These are phyloP conservation scores for Agriopis aurantiaria DNA, from an alignment of 2,888 invertebrate genomes.

Conservation along the genomic window DNA sequence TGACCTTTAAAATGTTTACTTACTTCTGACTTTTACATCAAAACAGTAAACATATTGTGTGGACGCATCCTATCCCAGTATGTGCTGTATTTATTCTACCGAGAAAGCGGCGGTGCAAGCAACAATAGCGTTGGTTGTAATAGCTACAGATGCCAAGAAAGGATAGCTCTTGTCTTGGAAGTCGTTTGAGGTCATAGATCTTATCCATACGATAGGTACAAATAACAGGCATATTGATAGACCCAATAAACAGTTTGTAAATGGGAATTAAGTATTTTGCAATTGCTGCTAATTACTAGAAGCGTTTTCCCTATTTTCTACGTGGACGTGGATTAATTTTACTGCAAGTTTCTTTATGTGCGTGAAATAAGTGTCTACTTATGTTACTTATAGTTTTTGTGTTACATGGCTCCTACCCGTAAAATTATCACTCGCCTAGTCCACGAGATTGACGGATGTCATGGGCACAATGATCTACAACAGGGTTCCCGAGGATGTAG, in stretches of 20 bases:
- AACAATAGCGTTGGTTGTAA: background rate
- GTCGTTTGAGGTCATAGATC: slow-evolving; percentile 10
- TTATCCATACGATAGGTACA: background rate
- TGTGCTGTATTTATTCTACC: slow-evolving; percentile 8
- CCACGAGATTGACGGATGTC: no score
- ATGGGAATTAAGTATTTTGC: background rate
- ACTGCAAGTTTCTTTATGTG: no score
- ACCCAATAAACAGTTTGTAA: background rate
- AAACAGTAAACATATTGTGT: background rate
- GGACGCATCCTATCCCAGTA: background rate
- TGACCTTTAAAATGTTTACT: background rate
- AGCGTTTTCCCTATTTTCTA: no score
- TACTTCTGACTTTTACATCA: no score
- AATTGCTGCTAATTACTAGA: background rate
- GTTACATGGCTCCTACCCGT: no score
- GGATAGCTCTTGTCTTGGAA: slow-evolving; percentile 8
- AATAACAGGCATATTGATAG: background rate
- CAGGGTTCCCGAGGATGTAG: no score
- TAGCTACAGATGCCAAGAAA: slow-evolving; percentile 6
- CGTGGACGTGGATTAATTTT: no score
- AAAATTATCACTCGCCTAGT: no score
- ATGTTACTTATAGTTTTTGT: no score
- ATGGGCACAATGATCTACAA: no score
- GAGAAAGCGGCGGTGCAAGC: background rate
- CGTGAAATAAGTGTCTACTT: no score